These are phyloP conservation scores for Salvelinus alpinus DNA, from an alignment of 2,113 vertebrate genomes.

Conservation along the genomic window DNA sequence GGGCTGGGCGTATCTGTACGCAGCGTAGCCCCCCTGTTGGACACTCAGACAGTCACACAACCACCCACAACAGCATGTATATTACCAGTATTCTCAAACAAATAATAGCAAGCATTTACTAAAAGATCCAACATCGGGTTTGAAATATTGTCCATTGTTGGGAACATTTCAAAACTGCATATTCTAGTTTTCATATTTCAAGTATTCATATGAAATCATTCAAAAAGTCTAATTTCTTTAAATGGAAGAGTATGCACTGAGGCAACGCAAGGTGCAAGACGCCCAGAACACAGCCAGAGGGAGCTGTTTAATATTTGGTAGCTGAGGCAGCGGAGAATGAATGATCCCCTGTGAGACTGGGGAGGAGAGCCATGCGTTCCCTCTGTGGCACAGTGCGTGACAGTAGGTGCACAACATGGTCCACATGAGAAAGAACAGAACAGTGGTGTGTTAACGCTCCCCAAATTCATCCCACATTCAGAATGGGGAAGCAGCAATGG, in stretches of 20 bases:
- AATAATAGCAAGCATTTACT: too few relatives aligned
- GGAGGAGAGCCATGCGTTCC: not conserved
- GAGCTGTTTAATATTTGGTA: conserved; percentile 56
- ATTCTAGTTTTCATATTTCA: too few relatives aligned
- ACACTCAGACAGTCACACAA: conserved; percentile 44
- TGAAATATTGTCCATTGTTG: not conserved
- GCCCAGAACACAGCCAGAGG: conserved; percentile 51
- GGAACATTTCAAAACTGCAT: too few relatives aligned
- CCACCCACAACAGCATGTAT: conserved; percentile 5
- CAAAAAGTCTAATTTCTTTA: too few relatives aligned
- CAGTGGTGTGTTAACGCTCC: conserved; percentile 3
- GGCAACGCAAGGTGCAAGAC: conserved; percentile 5
- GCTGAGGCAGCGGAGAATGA: conserved; percentile 38
- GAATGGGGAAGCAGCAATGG: conserved; percentile 21
- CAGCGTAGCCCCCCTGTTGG: conserved; percentile 81
- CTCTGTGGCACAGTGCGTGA: not conserved
- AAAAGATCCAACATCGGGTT: too few relatives aligned
- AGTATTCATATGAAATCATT: too few relatives aligned
- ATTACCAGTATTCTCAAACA: not conserved
- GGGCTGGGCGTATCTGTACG: conserved; percentile 95
- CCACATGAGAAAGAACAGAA: conserved; percentile 22
- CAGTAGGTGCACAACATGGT: conserved; percentile 16
- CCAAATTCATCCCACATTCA: conserved; percentile 45
- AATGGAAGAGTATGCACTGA: not conserved
- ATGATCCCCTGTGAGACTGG: conserved; percentile 36